These are phyloP conservation scores for Sesamia inferens DNA, from an alignment of 2,888 invertebrate species.

Conservation along the genomic window DNA sequence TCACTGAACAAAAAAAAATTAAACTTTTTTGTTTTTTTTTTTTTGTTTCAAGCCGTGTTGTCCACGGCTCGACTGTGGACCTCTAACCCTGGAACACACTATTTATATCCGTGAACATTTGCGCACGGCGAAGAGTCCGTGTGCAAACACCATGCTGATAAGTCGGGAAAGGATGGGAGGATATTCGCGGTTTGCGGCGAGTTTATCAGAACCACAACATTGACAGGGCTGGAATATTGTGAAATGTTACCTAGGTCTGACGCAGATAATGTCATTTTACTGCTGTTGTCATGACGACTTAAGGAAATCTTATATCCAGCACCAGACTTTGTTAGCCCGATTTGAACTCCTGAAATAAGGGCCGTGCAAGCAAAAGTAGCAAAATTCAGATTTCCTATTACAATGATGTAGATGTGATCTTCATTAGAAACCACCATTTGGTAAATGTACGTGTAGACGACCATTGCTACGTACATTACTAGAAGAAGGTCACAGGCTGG, in stretches of 20 bases:
- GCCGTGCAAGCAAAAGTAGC: background rate
- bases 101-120: slow-evolving; percentile 61
- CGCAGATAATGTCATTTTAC: background rate
- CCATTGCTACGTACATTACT: too few relatives aligned
- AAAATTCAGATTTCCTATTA: background rate
- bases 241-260: background rate
- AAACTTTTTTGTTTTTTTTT: slow-evolving; percentile 3
- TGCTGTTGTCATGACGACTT: background rate
- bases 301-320: background rate
- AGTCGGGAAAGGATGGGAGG: slow-evolving; percentile 30
- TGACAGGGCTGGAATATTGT: background rate
- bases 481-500: background rate
- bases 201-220: slow-evolving; percentile 42
- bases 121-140: slow-evolving; percentile 63
- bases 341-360: background rate
- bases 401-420: background rate
- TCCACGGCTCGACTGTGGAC: slow-evolving; percentile 73
- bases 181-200: slow-evolving; percentile 55
- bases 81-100: background rate
- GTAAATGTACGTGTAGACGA: background rate
- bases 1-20: slow-evolving; percentile 5
- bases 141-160: slow-evolving; percentile 61
- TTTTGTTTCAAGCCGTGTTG: slow-evolving; percentile 70
- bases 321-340: background rate
- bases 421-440: background rate